Base-by-base conservation (phyloP, 2,888 invertebrate genomes). In the Petrolisthes cinctipes region DNA sequence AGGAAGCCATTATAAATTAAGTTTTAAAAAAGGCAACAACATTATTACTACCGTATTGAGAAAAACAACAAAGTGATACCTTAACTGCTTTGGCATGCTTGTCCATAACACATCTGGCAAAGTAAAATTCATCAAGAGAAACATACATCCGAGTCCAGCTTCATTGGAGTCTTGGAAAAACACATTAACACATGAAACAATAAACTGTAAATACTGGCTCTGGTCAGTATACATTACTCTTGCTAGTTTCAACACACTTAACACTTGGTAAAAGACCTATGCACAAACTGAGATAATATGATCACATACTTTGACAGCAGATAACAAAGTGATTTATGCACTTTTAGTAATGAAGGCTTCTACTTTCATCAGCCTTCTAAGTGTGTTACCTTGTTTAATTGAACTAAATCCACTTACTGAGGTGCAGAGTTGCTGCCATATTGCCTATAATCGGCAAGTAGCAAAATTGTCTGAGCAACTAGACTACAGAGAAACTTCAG, bases 71-170 rank as follows among this genome's bases (percentile, higher is more conserved):
- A 53, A 85, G n/a, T 23, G 53, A 85, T 73, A 81, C 79, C 79
- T 85, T 85, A 79, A 85, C 56, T 80, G 85, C 85, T 85, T 85
- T 85, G 85, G 85, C 85, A 85, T 81, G 73, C 73, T 85, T 80
- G 85, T 85, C 85, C 85, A 85, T 73, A 61, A 37, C 73, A 80
- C 51, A 79, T 85, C 85, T 85, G 85, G 71, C 14, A 57, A 56
- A 85, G 37, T 68, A 80, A 85, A 37, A 85, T 80, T 54, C 71
- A 81, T 56, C 80, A 81, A 68, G 54, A 75, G 56, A 20, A 68
- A 85, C 54, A 71, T 71, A 61, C 37, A 71, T 81, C 17, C 23
- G 68, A 85, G 57, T 80, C 75, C 20, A 85, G 20, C 37, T 37
- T 37, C 5, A 7, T 17, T 56, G 57, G 71, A 82, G 82, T 53